Evolutionary conservation across 2,888 invertebrate species (phyloP).

Genomic region (Meloe dianella): DNA sequence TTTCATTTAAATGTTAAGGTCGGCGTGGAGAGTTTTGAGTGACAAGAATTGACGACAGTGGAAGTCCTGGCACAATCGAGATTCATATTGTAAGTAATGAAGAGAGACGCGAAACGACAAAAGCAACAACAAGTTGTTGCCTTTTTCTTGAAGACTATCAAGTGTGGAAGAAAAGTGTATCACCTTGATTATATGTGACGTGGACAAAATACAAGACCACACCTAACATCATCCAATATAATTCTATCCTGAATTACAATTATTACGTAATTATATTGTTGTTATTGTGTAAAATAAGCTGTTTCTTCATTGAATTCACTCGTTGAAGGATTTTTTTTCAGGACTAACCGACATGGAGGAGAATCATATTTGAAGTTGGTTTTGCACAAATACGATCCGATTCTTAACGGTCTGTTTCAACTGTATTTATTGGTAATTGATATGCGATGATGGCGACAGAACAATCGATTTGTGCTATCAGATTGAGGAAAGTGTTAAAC

Average conservation of each 20-base stretch:
- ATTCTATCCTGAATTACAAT: background rate
- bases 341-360: conserved; percentile 39
- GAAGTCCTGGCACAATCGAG: background rate
- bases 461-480: too few species aligned
- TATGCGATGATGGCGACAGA: too few species aligned
- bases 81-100: background rate
- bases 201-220: conserved; percentile 1
- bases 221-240: conserved; percentile 3
- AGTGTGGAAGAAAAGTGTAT: conserved; percentile 29
- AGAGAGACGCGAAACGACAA: background rate
- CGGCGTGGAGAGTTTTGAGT: background rate
- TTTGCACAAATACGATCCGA: conserved; percentile 30
- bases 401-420: conserved; percentile 36
- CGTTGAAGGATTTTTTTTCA: background rate
- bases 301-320: background rate
- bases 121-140: background rate
- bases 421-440: background rate
- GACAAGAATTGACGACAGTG: background rate
- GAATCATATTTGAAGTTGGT: conserved; percentile 39
- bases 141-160: background rate
- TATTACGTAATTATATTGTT: background rate
- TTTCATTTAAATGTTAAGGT: background rate
- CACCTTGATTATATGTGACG: conserved; percentile 25
- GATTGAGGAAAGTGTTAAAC: too few species aligned
- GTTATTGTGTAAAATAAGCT: background rate